These are phyloP conservation scores for Sarcophaga carnaria DNA, from an alignment of 2,888 invertebrate species.

Conservation along the genomic window DNA sequence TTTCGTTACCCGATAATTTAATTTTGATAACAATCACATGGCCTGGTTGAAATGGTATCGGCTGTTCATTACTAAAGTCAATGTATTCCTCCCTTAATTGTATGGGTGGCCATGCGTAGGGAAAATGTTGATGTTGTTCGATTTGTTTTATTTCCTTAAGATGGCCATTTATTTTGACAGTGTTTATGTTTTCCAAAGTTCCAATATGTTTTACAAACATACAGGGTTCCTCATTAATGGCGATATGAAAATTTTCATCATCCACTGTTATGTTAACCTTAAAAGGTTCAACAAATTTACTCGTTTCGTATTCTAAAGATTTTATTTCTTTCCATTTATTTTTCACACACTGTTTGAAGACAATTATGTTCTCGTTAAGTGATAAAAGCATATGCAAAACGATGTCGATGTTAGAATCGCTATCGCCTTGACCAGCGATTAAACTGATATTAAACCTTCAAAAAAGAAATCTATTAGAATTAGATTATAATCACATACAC, in stretches of 20 bases:
- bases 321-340: conserved; percentile 52
- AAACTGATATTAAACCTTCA: conserved; percentile 56
- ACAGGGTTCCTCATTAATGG: conserved; percentile 51
- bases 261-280: conserved; percentile 53
- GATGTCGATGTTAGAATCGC: conserved; percentile 27
- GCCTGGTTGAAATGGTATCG: conserved; percentile 29
- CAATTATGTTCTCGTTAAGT: conserved; percentile 26
- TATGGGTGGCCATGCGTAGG: conserved; percentile 56
- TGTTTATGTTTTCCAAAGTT: conserved; percentile 33
- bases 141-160: conserved; percentile 45
- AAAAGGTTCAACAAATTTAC: conserved; percentile 28
- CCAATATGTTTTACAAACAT: conserved; percentile 46
- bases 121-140: conserved; percentile 63
- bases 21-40: conserved; percentile 57
- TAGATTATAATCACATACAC: too few relatives aligned
- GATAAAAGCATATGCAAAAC: conserved; percentile 59
- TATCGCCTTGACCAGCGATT: conserved; percentile 24
- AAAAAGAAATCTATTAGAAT: conserved; percentile 13
- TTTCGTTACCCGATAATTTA: conserved; percentile 48
- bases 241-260: conserved; percentile 58
- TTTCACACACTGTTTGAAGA: conserved; percentile 42
- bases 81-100: conserved; percentile 37
- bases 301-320: conserved; percentile 27
- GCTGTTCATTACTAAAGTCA: conserved; percentile 61
- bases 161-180: conserved; percentile 57